phyloP scores from a whole-genome alignment of 2,113 vertebrate genomes.

The Calyptommatus sinebrachiatus region DNA sequence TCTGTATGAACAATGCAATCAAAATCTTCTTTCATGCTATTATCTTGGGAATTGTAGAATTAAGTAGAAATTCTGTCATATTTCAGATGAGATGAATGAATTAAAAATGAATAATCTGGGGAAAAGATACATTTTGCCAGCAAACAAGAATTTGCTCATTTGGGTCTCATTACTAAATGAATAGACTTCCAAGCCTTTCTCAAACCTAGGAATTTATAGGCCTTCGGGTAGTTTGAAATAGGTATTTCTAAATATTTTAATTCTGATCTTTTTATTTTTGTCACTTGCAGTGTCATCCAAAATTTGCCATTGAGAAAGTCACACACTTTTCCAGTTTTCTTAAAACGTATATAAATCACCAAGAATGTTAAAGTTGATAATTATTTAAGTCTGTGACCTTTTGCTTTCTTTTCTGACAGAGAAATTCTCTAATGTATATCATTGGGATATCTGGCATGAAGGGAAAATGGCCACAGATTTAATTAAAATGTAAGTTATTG shows the following conservation, averaged over 20 bases:
- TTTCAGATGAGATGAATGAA: not conserved
- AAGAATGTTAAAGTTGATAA: slow-evolving; percentile 52
- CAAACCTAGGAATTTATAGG: slow-evolving; percentile 7
- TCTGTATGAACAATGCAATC: too few relatives aligned
- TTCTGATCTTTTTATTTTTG: not conserved
- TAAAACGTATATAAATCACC: slow-evolving; percentile 23
- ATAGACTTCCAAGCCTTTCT: not conserved
- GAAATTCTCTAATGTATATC: slow-evolving; percentile 48
- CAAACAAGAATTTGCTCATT: not conserved
- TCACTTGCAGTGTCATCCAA: slow-evolving; percentile 3
- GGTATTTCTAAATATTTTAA: not conserved
- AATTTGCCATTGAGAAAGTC: not conserved
- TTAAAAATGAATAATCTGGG: too few relatives aligned
- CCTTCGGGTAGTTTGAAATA: not conserved
- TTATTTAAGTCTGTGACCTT: slow-evolving; percentile 64
- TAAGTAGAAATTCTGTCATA: not conserved
- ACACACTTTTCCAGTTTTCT: slow-evolving; percentile 8
- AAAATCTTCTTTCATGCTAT: too few relatives aligned
- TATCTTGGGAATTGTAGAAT: not conserved
- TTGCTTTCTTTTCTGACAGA: slow-evolving; percentile 55
- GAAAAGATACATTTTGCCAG: not conserved
- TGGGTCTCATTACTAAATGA: not conserved
- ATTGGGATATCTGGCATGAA: slow-evolving; percentile 60
- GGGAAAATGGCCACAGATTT: slow-evolving; percentile 68
- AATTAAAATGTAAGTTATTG: slow-evolving; percentile 78